A percentile compares a stretch with the other conserved stretches of the same genome.
Conservation (phyloP, 2,888 invertebrate genomes). For the Neuroscelio doddi region DNA sequence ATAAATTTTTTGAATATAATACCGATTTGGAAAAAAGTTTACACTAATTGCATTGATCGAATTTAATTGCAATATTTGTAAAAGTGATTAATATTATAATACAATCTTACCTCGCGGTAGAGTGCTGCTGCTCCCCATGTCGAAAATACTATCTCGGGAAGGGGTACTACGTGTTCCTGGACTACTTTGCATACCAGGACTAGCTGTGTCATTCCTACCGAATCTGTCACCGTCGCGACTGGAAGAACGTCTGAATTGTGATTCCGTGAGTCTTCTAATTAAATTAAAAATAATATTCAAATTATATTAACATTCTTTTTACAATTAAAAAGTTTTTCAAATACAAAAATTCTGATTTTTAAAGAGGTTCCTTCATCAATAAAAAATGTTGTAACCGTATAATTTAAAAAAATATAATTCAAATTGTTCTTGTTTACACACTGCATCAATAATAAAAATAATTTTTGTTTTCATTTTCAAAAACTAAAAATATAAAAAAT, state of each 20-base stretch:
- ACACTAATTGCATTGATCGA: not conserved
- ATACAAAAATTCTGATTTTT: not conserved
- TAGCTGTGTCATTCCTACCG: constrained; percentile 55
- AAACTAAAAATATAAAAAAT: no score
- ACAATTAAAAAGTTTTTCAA: not conserved
- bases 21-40: constrained; percentile 1
- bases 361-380: no score
- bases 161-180: constrained; percentile 57
- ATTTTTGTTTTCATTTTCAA: no score
- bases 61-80: not conserved
- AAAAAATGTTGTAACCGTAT: no score
- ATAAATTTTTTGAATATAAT: no score
- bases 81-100: not conserved
- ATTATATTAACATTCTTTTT: not conserved
- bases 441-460: no score
- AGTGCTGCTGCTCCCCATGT: constrained; percentile 64
- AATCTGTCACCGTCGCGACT: constrained; percentile 65
- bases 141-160: constrained; percentile 64
- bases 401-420: no score
- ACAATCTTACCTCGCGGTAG: constrained; percentile 67
- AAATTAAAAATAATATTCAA: not conserved
- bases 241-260: constrained; percentile 65
- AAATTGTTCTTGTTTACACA: no score
- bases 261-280: constrained; percentile 64
- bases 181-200: constrained; percentile 58